These are phyloP conservation scores for Lepidonotus clava DNA, from an alignment of 2,888 invertebrate genomes.

Conservation along the genomic window DNA sequence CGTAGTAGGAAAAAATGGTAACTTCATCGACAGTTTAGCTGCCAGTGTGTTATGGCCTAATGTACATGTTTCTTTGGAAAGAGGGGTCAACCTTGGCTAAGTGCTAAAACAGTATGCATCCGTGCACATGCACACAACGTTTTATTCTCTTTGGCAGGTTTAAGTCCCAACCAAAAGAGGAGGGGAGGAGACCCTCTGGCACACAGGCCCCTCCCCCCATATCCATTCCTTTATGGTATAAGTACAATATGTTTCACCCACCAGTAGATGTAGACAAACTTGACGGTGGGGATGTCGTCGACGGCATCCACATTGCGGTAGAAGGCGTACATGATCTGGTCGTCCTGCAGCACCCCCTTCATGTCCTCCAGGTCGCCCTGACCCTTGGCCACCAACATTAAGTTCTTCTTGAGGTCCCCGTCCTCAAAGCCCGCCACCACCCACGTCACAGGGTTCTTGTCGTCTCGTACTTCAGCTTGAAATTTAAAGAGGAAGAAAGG, in stretches of 20 bases:
- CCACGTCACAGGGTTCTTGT: constrained; percentile 70
- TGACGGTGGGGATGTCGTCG: constrained; percentile 77
- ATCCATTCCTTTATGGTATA: background rate
- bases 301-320: constrained; percentile 74
- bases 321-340: constrained; percentile 75
- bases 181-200: background rate
- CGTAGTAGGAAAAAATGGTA: too few relatives aligned
- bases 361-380: constrained; percentile 73
- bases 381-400: constrained; percentile 67
- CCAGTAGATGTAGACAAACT: constrained; percentile 79
- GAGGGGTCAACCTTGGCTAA: too few relatives aligned
- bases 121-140: too few relatives aligned
- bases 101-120: too few relatives aligned
- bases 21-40: too few relatives aligned
- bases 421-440: constrained; percentile 71
- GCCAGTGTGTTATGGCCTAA: too few relatives aligned
- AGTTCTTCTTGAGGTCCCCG: constrained; percentile 69
- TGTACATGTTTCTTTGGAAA: too few relatives aligned
- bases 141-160: too few relatives aligned
- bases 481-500: too few relatives aligned
- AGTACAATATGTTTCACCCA: constrained; percentile 63
- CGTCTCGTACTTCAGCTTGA: constrained; percentile 67
- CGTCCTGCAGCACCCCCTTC: constrained; percentile 67
- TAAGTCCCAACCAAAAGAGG: too few relatives aligned
- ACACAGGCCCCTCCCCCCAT: background rate